Evolutionary conservation across 2,888 invertebrate genomes (phyloP).

Genomic region (Drosophila macrospina): DNA sequence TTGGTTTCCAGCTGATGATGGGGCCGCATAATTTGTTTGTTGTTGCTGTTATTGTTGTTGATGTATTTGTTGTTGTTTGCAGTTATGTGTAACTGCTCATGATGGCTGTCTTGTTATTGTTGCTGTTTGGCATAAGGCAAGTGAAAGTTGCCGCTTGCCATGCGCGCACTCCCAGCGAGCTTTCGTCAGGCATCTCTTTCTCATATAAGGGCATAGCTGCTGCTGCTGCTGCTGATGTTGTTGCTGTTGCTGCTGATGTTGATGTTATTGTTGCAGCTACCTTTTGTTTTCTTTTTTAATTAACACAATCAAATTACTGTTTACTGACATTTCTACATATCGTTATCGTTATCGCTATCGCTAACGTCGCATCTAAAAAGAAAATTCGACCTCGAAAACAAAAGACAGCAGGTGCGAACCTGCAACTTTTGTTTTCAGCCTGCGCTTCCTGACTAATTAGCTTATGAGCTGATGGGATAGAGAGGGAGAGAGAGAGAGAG

Average conservation of each 20-base stretch:
- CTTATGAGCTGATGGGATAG: conserved; percentile 14
- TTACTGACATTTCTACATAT: conserved; percentile 61
- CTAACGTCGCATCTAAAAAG: conserved; percentile 6
- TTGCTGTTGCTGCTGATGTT: conserved; percentile 20
- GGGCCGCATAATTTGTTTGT: conserved; percentile 8
- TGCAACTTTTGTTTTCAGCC: conserved; percentile 68
- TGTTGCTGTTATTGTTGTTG: conserved; percentile 41
- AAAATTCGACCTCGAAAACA: conserved; percentile 38
- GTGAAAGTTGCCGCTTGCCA: conserved; percentile 79
- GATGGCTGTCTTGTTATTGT: conserved; percentile 65
- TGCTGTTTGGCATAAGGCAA: conserved; percentile 74
- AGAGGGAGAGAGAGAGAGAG: not conserved
- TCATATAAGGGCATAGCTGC: conserved; percentile 74
- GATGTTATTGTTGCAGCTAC: conserved; percentile 25
- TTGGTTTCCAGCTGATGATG: conserved; percentile 31
- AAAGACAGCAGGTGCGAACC: conserved; percentile 64
- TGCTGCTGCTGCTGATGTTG: conserved; percentile 18
- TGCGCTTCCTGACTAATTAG: conserved; percentile 64
- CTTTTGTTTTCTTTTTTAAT: conserved; percentile 79
- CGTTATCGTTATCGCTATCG: conserved; percentile 52
- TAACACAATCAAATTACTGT: conserved; percentile 75
- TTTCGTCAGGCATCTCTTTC: conserved; percentile 64
- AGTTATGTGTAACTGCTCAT: conserved; percentile 71
- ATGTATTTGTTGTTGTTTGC: conserved; percentile 40
- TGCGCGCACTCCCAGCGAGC: conserved; percentile 56